Percentiles rank a stretch among this genome's conserved stretches.
Evolutionary conservation across 2,113 vertebrate genomes (phyloP).

Genomic region (Sinosuthora webbiana): DNA sequence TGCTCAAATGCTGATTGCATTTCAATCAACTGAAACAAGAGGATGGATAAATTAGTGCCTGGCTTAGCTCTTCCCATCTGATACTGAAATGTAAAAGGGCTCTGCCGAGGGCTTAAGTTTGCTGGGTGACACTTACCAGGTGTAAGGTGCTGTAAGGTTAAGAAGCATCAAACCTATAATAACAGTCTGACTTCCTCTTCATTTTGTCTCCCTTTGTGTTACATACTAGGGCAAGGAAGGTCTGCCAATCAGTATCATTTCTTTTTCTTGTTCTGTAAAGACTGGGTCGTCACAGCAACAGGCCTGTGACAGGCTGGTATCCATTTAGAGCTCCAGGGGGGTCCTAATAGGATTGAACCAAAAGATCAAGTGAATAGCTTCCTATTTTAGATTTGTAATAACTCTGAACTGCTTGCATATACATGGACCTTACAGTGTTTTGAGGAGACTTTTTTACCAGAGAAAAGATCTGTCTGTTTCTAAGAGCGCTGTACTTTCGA

Average conservation of each 20-base stretch:
- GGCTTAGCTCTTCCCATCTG: not conserved
- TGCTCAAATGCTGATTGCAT: slow-evolving; percentile 23
- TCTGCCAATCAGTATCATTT: slow-evolving; percentile 87
- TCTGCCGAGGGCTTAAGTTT: slow-evolving; percentile 17
- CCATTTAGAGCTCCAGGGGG: slow-evolving; percentile 80
- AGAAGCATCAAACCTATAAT: slow-evolving; percentile 81
- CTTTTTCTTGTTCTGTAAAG: slow-evolving; percentile 79
- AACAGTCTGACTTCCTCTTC: slow-evolving; percentile 88
- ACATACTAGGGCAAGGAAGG: slow-evolving; percentile 83
- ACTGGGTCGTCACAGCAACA: slow-evolving; percentile 86
- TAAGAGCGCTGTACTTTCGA: slow-evolving; percentile 7
- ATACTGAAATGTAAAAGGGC: not conserved
- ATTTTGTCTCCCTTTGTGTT: slow-evolving; percentile 88
- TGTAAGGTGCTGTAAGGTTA: slow-evolving; percentile 84
- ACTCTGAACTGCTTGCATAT: slow-evolving; percentile 79
- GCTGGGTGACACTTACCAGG: slow-evolving; percentile 71
- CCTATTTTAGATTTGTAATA: slow-evolving; percentile 79
- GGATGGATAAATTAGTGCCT: not conserved
- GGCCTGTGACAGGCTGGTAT: slow-evolving; percentile 83
- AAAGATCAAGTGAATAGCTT: slow-evolving; percentile 82
- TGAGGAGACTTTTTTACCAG: slow-evolving; percentile 71
- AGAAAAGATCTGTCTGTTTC: slow-evolving; percentile 61
- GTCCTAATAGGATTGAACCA: slow-evolving; percentile 85
- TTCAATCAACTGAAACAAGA: slow-evolving; percentile 38
- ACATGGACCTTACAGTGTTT: slow-evolving; percentile 75